A percentile compares a stretch with the other conserved stretches of the same genome.
Conservation (phyloP, 2,888 invertebrate species). For the Phania funesta region DNA sequence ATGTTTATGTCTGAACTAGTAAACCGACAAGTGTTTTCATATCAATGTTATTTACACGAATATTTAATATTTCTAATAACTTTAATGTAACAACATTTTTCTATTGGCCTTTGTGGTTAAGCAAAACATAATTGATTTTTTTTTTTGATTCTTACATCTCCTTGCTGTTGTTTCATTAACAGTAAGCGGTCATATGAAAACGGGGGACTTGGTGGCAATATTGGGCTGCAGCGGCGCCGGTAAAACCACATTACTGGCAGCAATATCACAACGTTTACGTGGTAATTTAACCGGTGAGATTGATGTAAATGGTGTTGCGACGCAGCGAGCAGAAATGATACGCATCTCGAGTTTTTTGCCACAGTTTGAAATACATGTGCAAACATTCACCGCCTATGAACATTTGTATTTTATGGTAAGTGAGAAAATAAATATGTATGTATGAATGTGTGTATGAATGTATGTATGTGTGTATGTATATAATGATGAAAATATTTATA, state of each 20-base stretch:
- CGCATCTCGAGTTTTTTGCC: slow-evolving; percentile 92
- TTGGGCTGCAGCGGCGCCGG: slow-evolving; percentile 89
- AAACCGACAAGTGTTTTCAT: slow-evolving; percentile 14
- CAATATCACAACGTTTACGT: slow-evolving; percentile 87
- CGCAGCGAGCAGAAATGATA: slow-evolving; percentile 85
- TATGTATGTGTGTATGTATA: too few species aligned
- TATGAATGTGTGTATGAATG: too few species aligned
- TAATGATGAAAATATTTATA: too few species aligned
- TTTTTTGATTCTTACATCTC: slow-evolving; percentile 19
- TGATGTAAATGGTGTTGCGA: slow-evolving; percentile 85
- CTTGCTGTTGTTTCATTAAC: slow-evolving; percentile 60
- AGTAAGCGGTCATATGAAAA: slow-evolving; percentile 86
- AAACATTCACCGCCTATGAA: slow-evolving; percentile 89
- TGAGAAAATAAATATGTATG: slow-evolving; percentile 32
- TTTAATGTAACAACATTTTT: slow-evolving; percentile 21
- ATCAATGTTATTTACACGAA: slow-evolving; percentile 28
- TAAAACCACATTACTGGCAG: slow-evolving; percentile 87
- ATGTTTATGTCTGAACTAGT: too few species aligned
- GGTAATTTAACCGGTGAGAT: slow-evolving; percentile 86
- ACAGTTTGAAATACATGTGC: slow-evolving; percentile 90
- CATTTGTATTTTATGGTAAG: slow-evolving; percentile 93
- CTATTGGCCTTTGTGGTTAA: slow-evolving; percentile 61
- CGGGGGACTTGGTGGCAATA: slow-evolving; percentile 87
- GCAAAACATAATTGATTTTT: slow-evolving; percentile 37
- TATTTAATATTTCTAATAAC: slow-evolving; percentile 10